Percentiles rank a stretch among this genome's conserved stretches.
Evolutionary conservation across 2,888 invertebrate species (phyloP).

Genomic region (Argyresthia albistria): DNA sequence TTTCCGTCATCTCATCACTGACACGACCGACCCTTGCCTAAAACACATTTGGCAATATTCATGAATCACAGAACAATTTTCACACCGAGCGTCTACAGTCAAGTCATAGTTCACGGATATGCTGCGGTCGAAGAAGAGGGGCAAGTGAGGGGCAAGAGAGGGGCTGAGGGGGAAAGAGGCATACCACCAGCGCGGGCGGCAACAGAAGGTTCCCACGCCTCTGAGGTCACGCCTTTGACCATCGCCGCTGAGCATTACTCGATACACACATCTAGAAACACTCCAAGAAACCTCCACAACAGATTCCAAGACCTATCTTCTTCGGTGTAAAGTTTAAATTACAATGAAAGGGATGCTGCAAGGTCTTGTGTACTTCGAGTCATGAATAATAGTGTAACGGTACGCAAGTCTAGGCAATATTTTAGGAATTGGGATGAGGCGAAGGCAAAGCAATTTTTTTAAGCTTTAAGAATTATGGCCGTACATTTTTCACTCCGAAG

Average conservation of each 20-base stretch:
- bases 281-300: not conserved
- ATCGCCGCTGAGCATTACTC: conserved; percentile 39
- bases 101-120: conserved; percentile 10
- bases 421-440: not conserved
- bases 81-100: not conserved
- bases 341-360: not conserved
- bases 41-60: too few species aligned
- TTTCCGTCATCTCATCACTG: too few species aligned
- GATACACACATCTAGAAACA: not conserved
- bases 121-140: conserved; percentile 25
- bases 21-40: too few species aligned
- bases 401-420: not conserved
- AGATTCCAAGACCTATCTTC: not conserved
- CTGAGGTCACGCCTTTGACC: conserved; percentile 66
- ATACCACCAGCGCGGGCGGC: conserved; percentile 8
- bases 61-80: too few species aligned
- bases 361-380: not conserved
- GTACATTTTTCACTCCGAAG: not conserved
- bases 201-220: conserved; percentile 50
- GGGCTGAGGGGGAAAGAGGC: conserved; percentile 20
- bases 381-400: conserved; percentile 3
- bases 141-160: conserved; percentile 18
- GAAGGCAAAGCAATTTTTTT: not conserved
- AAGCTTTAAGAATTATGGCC: too few species aligned
- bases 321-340: not conserved